Evolutionary conservation across 2,797 vertebrate species (phyloP), one percentile per base, ranked within the genome.

Genomic region (Hozukius guyotensis): DNA sequence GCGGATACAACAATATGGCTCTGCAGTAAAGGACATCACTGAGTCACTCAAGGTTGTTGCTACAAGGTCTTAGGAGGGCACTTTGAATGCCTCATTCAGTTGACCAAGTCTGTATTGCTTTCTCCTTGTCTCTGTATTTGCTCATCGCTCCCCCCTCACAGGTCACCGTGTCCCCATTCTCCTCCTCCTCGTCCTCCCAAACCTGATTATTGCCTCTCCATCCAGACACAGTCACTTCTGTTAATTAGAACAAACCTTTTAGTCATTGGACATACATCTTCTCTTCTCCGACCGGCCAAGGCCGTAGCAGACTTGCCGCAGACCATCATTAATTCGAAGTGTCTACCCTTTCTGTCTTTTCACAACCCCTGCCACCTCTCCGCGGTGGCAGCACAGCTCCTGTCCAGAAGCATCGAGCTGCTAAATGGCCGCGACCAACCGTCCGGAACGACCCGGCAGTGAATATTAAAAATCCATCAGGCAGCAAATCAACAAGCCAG

Each of bases 211-310:
- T 89, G 88, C 87, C 85, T 87, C 81, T 77, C 81, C 78, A 77
- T 92, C 91, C 82, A 89, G 91, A 91, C 91, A 46, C 81, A 75
- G 80, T 84, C 85, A 89, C 88, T 92, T 84, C 86, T 83, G 85
- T 94, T 95, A 95, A 96, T 96, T 94, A 94, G 84, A 92, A 85
- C 83, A 84, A 93, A 91, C 87, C 87, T 89, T 92, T 93, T 90
- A 91, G 90, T 86, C 87, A 80, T 56, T 71, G 80, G 73, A 80
- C 75, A 82, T 88, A 88, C 75, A 68, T 93, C 85, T 89, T 85
- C 61, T 72, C 78, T 74, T 74, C 74, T 77, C 71, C 59, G 79
- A 84, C 67, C 8, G 24, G 82, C 85, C 88, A 85, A 80, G 83
- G 74, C 77, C 24, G 16, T 57, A 79, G 77, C 53, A 61, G 78